Conservation (phyloP, 1,140 invertebrate species). For the Drosophila ironensis region DNA sequence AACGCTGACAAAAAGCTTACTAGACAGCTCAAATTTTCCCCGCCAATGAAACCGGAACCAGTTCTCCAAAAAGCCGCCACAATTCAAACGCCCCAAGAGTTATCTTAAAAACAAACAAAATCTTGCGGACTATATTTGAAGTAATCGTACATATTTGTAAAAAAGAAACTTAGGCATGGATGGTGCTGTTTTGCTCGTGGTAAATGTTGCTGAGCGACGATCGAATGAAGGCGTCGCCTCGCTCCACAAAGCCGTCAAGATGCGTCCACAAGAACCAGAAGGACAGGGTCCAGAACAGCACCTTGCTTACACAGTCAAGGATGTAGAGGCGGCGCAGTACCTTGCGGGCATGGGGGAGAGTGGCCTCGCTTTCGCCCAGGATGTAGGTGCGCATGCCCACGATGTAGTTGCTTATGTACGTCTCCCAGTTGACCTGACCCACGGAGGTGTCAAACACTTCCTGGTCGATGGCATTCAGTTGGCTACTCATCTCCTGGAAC, state of each 20-base stretch:
- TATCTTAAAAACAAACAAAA: constrained; percentile 26
- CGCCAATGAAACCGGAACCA: no score
- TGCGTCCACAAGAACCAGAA: constrained; percentile 82
- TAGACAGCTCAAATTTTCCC: no score
- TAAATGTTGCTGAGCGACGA: constrained; percentile 57
- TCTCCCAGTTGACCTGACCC: constrained; percentile 85
- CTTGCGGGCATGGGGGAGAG: constrained; percentile 86
- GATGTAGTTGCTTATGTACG: constrained; percentile 88
- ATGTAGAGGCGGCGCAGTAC: constrained; percentile 84
- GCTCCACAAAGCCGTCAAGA: constrained; percentile 67
- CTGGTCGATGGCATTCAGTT: constrained; percentile 85
- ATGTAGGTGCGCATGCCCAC: constrained; percentile 88
- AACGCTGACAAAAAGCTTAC: background rate
- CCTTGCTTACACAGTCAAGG: constrained; percentile 82
- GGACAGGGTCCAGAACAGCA: constrained; percentile 72
- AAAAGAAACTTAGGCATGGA: constrained; percentile 44
- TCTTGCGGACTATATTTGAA: constrained; percentile 32
- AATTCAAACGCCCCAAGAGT: background rate
- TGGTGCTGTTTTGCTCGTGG: constrained; percentile 52
- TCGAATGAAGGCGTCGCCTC: constrained; percentile 62
- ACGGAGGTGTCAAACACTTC: constrained; percentile 85
- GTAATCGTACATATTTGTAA: constrained; percentile 10
- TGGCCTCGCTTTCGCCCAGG: constrained; percentile 90
- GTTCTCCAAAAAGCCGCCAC: background rate
- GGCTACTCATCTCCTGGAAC: constrained; percentile 85